phyloP scores from a whole-genome alignment of 2,888 invertebrate genomes.

The Trichopria drosophilae region DNA sequence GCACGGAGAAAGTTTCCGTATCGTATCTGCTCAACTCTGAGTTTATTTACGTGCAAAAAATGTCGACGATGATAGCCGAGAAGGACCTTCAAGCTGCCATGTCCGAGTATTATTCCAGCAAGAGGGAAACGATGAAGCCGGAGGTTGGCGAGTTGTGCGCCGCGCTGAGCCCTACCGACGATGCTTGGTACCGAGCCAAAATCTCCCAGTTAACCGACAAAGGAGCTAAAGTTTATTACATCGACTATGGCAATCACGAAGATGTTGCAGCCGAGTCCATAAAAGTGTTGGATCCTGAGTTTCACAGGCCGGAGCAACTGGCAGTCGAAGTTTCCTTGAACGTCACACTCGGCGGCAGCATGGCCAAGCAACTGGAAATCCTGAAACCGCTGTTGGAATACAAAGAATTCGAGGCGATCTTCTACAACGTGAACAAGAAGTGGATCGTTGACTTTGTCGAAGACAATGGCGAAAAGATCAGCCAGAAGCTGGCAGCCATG shows the following conservation, averaged over 20 bases:
- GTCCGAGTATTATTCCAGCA: constrained; percentile 63
- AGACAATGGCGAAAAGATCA: constrained; percentile 61
- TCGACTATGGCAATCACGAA: constrained; percentile 75
- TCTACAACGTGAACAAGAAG: constrained; percentile 61
- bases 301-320: constrained; percentile 48
- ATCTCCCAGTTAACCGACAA: constrained; percentile 59
- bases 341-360: constrained; percentile 50
- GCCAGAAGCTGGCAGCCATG: constrained; percentile 59
- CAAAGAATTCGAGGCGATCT: constrained; percentile 62
- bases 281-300: constrained; percentile 52
- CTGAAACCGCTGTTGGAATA: constrained; percentile 49
- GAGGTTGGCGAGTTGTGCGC: constrained; percentile 65
- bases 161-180: constrained; percentile 65
- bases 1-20: constrained; percentile 65
- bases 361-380: constrained; percentile 57
- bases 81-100: constrained; percentile 61
- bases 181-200: constrained; percentile 73
- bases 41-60: constrained; percentile 68
- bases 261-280: constrained; percentile 59
- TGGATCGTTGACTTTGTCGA: constrained; percentile 65
- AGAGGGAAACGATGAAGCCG: constrained; percentile 59
- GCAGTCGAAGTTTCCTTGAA: constrained; percentile 49
- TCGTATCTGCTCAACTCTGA: constrained; percentile 64
- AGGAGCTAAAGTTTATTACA: constrained; percentile 62
- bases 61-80: constrained; percentile 60